Evolutionary conservation across 2,888 invertebrate genomes (phyloP), one percentile per base, ranked within the genome.

Genomic region (Patella caerulea): DNA sequence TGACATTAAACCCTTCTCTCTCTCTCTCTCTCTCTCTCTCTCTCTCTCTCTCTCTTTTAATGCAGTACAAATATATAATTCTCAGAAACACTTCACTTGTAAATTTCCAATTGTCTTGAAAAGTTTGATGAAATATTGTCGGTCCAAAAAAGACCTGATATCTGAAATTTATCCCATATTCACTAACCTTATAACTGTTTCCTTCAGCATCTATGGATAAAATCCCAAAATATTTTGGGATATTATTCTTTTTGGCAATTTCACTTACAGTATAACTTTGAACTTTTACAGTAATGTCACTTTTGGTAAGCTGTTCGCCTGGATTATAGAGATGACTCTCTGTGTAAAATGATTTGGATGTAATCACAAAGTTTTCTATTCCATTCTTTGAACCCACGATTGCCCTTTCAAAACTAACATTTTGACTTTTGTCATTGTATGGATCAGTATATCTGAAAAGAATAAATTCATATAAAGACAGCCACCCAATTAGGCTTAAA

Each of bases 171-270:
- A 45, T 1, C 45, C 45, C 1, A 45, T 45, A 17, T 9, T 34
- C 1, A 73, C 82, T 78, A 78, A 88, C 88, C 84, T 81, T 80
- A 71, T 83, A 85, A 29, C 87, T 86, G n/a, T 80, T 55, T 7
- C 88, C 88, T 79, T 89, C 88, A 9, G 87, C 87, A 85, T 89
- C 89, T 34, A 89, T 84, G 15, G 89, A 89, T 34, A 89, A 78
- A 74, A 89, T 79, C 3, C 85, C 88, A 83, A 89, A 87, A 24
- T 81, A 72, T 71, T 79, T 83, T 2, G 89, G 89, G 17, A 89
- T 77, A 1, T 83, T 29, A 72, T 84, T 85, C 53, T 83, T 82
- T 14, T 71, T 52, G 12, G 83, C 83, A 65, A 89, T 85, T 12
- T 83, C 83, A n/a, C 75, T 73, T 7, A 89, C 88, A 45, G 87